Evolutionary conservation across 2,888 invertebrate genomes (phyloP).

Genomic region (Antitype chi): DNA sequence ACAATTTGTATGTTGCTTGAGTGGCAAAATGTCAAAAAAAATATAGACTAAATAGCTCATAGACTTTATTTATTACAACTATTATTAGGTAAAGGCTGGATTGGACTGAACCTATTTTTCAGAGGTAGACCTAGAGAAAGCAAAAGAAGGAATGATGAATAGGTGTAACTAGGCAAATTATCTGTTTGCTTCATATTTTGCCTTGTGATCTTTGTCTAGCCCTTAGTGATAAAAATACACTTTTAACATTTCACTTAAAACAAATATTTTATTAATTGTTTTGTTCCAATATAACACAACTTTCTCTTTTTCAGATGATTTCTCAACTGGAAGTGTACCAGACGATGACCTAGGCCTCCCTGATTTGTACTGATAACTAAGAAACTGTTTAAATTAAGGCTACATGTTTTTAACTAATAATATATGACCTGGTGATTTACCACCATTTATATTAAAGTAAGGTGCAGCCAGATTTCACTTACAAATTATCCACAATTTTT

Average conservation of each 20-base stretch:
- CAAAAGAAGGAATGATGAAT: too few species aligned
- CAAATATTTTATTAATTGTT: not conserved
- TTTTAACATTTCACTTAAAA: not conserved
- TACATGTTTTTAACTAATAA: slow-evolving; percentile 25
- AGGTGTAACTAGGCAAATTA: not conserved
- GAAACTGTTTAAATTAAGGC: slow-evolving; percentile 23
- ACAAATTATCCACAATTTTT: not conserved
- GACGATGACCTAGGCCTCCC: slow-evolving; percentile 82
- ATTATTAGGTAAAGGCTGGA: too few species aligned
- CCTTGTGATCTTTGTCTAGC: too few species aligned
- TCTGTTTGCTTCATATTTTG: not conserved
- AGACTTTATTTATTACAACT: not conserved
- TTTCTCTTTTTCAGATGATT: slow-evolving; percentile 80
- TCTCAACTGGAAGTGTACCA: slow-evolving; percentile 79
- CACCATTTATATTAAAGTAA: slow-evolving; percentile 14
- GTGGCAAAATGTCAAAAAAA: too few species aligned
- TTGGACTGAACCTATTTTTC: not conserved
- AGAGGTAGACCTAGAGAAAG: not conserved
- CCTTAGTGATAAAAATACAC: not conserved
- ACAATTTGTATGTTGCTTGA: too few species aligned
- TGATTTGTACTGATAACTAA: slow-evolving; percentile 72
- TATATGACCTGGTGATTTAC: slow-evolving; percentile 39
- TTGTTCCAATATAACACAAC: not conserved
- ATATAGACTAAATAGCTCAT: not conserved
- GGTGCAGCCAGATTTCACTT: slow-evolving; percentile 10